These are phyloP conservation scores for Cirrhinus molitorella DNA, from an alignment of 2,797 vertebrate species.

Conservation along the genomic window DNA sequence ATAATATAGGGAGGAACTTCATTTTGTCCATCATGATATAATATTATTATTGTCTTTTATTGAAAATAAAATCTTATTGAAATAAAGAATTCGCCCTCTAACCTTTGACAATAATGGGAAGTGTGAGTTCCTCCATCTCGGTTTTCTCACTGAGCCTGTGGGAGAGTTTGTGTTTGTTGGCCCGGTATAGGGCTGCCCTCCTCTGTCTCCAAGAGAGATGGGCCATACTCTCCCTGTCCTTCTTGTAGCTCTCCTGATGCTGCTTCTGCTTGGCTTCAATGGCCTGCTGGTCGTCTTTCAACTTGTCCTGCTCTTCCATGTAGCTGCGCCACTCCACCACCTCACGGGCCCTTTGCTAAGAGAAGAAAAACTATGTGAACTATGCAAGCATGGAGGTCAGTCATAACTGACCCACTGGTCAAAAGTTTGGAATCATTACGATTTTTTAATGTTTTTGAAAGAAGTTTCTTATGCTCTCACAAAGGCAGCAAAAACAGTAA, in stretches of 20 bases:
- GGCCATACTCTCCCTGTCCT: slow-evolving; percentile 72
- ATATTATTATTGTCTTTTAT: neutral
- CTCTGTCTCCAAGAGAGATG: slow-evolving; percentile 87
- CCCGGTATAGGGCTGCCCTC: slow-evolving; percentile 74
- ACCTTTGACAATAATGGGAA: slow-evolving; percentile 92
- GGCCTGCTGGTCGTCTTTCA: slow-evolving; percentile 77
- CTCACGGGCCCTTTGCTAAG: slow-evolving; percentile 87
- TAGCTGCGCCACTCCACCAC: slow-evolving; percentile 89
- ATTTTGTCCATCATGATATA: neutral
- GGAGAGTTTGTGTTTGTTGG: slow-evolving; percentile 70
- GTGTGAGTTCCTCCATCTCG: slow-evolving; percentile 64
- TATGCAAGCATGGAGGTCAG: neutral
- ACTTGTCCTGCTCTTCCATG: slow-evolving; percentile 79
- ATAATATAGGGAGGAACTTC: neutral
- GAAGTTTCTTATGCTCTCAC: neutral
- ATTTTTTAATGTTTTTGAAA: neutral
- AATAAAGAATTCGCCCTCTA: neutral
- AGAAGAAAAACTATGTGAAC: neutral
- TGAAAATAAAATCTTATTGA: too few relatives aligned
- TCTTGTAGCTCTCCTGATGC: slow-evolving; percentile 82
- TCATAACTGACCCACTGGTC: neutral
- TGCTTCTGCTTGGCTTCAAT: slow-evolving; percentile 84
- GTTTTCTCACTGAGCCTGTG: slow-evolving; percentile 78
- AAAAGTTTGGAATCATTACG: neutral
- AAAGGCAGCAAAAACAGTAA: neutral